Evolutionary conservation across 2,113 vertebrate genomes (phyloP).

Genomic region (Melanotaenia duboulayi): DNA sequence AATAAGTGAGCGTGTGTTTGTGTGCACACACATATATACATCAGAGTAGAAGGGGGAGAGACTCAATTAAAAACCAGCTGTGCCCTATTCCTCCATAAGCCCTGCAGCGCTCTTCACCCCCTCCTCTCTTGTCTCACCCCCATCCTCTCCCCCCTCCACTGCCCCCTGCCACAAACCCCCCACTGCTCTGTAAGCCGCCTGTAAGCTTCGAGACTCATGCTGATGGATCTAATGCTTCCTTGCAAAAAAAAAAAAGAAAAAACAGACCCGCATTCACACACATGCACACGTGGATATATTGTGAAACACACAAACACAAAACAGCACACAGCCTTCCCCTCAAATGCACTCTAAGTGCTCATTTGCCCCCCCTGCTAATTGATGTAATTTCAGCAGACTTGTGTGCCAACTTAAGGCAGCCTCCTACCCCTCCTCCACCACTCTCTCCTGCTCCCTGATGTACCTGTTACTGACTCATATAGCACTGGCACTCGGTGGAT

Average conservation of each 20-base stretch:
- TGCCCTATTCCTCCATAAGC: slow-evolving; percentile 75
- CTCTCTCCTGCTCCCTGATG: slow-evolving; percentile 30
- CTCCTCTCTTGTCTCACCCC: slow-evolving; percentile 54
- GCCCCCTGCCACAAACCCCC: slow-evolving; percentile 60
- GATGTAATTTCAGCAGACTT: slow-evolving; percentile 71
- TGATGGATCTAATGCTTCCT: slow-evolving; percentile 68
- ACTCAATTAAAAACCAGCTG: slow-evolving; percentile 87
- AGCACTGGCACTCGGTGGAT: slow-evolving; percentile 31
- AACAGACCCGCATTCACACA: slow-evolving; percentile 42
- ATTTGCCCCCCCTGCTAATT: slow-evolving; percentile 69
- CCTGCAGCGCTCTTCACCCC: slow-evolving; percentile 66
- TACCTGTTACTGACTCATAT: slow-evolving; percentile 68
- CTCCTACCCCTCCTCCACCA: slow-evolving; percentile 9
- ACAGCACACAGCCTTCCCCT: slow-evolving; percentile 30
- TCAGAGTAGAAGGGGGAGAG: slow-evolving; percentile 50
- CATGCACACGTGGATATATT: slow-evolving; percentile 14
- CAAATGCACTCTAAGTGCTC: slow-evolving; percentile 72
- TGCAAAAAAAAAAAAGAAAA: slow-evolving; percentile 60
- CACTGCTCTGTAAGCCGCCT: slow-evolving; percentile 76
- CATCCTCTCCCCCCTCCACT: slow-evolving; percentile 37
- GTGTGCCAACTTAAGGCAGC: slow-evolving; percentile 51
- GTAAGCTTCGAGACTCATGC: slow-evolving; percentile 73
- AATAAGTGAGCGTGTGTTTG: slow-evolving; percentile 41
- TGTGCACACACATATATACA: slow-evolving; percentile 18
- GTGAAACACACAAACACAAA: slow-evolving; percentile 20